These are phyloP conservation scores for Cataglyphis altisquamis DNA, from an alignment of 2,888 invertebrate species.

Conservation along the genomic window DNA sequence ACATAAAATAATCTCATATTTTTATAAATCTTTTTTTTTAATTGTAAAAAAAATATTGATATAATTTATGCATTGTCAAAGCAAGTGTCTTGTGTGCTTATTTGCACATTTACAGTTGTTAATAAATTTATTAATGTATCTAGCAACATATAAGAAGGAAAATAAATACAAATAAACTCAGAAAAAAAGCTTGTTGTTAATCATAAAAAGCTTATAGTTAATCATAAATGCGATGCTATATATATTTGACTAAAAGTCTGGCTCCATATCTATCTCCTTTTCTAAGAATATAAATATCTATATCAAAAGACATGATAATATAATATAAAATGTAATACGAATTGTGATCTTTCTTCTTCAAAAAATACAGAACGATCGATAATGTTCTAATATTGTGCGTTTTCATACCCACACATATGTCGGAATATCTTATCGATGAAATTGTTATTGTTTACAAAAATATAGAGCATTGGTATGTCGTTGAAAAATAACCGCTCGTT, in stretches of 20 bases:
- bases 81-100: not conserved
- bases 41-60: not conserved
- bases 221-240: not conserved
- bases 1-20: not conserved
- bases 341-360: not conserved
- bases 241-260: not conserved
- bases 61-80: not conserved
- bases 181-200: not conserved
- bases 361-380: slow-evolving; percentile 7
- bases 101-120: not conserved
- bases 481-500: slow-evolving; percentile 31
- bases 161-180: not conserved
- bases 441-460: slow-evolving; percentile 41
- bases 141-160: not conserved
- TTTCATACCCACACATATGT: not conserved
- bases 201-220: not conserved
- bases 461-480: slow-evolving; percentile 36
- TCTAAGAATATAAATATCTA: slow-evolving; percentile 3
- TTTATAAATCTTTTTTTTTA: not conserved
- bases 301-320: slow-evolving; percentile 12
- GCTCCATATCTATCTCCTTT: not conserved
- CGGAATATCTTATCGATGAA: not conserved
- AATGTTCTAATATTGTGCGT: not conserved
- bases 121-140: not conserved
- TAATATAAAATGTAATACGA: slow-evolving; percentile 22